A percentile compares a stretch with the other conserved stretches of the same genome.
These are phyloP conservation scores for Gila orcuttii DNA, from an alignment of 2,113 vertebrate genomes.

Conservation along the genomic window DNA sequence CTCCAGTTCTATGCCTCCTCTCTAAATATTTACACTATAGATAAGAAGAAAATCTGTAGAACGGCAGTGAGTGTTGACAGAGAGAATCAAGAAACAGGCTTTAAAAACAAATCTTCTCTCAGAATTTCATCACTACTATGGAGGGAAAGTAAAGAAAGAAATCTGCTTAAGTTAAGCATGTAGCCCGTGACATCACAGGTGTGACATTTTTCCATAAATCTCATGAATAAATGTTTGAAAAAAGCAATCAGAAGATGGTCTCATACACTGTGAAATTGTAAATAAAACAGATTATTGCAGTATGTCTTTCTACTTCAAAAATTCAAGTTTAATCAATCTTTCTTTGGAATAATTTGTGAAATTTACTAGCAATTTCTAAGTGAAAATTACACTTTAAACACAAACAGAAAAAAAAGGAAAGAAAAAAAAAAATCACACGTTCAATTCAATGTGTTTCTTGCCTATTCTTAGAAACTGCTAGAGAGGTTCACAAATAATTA, in stretches of 20 bases:
- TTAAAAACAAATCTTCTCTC: not conserved
- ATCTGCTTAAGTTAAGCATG: conserved; percentile 4
- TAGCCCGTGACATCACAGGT: not conserved
- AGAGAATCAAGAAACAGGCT: not conserved
- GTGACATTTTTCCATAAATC: not conserved
- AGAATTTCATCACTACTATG: not conserved
- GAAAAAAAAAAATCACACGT: no score
- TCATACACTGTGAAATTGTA: not conserved
- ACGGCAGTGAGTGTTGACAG: not conserved
- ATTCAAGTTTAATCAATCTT: no score
- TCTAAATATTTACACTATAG: conserved; percentile 45
- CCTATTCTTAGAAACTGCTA: no score
- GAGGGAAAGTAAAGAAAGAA: not conserved
- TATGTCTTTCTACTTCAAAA: no score
- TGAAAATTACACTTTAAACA: no score
- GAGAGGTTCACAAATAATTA: no score
- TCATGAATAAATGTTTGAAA: not conserved
- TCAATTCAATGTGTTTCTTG: no score
- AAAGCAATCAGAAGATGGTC: not conserved
- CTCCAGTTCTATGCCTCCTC: conserved; percentile 50
- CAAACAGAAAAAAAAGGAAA: no score
- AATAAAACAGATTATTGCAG: no score
- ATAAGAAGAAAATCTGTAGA: conserved; percentile 3
- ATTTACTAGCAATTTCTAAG: no score
- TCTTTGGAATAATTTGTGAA: no score